Evolutionary conservation across 64 coral and sea anemone species (phyloP).

Genomic region (Montipora cactus): DNA sequence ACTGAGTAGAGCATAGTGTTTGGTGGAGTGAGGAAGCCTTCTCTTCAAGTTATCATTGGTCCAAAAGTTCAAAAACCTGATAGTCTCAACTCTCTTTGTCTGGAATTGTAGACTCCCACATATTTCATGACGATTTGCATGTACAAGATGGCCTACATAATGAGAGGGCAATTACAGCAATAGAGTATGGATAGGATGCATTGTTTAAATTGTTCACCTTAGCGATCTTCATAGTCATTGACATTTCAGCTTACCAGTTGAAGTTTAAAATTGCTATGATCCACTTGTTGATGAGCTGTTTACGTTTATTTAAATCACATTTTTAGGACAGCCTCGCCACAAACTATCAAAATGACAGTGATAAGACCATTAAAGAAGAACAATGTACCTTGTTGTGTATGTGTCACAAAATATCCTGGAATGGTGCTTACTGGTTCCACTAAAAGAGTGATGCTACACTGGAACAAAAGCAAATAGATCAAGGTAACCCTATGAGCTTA

Average conservation of each 20-base stretch:
- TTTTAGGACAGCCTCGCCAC: background rate
- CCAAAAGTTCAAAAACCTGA: too few relatives aligned
- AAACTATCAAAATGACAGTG: background rate
- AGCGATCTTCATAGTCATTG: background rate
- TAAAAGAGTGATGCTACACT: slow-evolving; percentile 89
- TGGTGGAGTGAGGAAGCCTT: too few relatives aligned
- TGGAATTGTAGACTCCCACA: too few relatives aligned
- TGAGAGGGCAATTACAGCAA: too few relatives aligned
- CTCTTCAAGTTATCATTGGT: too few relatives aligned
- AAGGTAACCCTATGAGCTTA: slow-evolving; percentile 69
- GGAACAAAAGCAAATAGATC: background rate
- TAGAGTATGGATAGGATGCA: too few relatives aligned
- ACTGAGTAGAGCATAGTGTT: too few relatives aligned
- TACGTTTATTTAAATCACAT: background rate
- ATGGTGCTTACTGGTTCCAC: slow-evolving; percentile 95
- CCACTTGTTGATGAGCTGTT: background rate
- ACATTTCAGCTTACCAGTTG: slow-evolving; percentile 63
- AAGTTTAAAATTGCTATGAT: slow-evolving; percentile 82
- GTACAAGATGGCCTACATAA: too few relatives aligned
- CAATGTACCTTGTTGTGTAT: slow-evolving; percentile 87
- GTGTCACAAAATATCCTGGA: slow-evolving; percentile 86
- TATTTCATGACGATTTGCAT: too few relatives aligned
- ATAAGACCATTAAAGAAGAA: slow-evolving; percentile 30
- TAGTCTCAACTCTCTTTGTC: too few relatives aligned
- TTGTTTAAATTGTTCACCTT: too few relatives aligned